Conservation (phyloP, 2,888 invertebrate genomes). For the Eupithecia subfuscata region DNA sequence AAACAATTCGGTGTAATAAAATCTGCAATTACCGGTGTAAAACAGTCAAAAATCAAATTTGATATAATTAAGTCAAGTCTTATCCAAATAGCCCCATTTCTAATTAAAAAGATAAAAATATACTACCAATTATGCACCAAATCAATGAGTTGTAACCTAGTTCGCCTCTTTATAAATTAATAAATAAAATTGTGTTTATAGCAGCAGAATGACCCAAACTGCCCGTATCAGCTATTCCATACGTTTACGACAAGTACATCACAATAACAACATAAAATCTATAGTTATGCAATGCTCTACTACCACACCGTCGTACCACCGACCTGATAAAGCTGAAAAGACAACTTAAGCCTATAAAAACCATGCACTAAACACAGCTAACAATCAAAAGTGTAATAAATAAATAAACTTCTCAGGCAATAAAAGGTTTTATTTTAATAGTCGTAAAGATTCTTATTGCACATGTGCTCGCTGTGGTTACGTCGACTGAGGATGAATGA, state of each 20-base stretch:
- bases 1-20: not conserved
- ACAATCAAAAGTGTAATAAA: slow-evolving; percentile 78
- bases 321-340: slow-evolving; percentile 85
- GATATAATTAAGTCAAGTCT: not conserved
- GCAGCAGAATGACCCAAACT: slow-evolving; percentile 71
- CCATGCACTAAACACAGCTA: slow-evolving; percentile 81
- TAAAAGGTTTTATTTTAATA: slow-evolving; percentile 79
- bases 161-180: slow-evolving; percentile 65
- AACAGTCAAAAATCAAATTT: not conserved
- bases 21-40: not conserved
- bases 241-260: slow-evolving; percentile 81
- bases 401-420: slow-evolving; percentile 79
- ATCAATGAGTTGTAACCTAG: slow-evolving; percentile 31
- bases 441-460: slow-evolving; percentile 80
- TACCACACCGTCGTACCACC: slow-evolving; percentile 81
- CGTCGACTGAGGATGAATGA: slow-evolving; percentile 78
- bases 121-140: slow-evolving; percentile 26
- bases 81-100: not conserved
- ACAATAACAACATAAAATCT: slow-evolving; percentile 83
- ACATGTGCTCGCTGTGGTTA: slow-evolving; percentile 74
- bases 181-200: slow-evolving; percentile 68
- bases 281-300: slow-evolving; percentile 83
- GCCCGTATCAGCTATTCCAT: slow-evolving; percentile 78
- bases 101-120: slow-evolving; percentile 18
- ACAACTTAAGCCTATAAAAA: slow-evolving; percentile 84